A percentile compares a stretch with the other conserved stretches of the same genome.
phyloP scores from a whole-genome alignment of 2,113 vertebrate genomes.

The Muntiacus reevesi region DNA sequence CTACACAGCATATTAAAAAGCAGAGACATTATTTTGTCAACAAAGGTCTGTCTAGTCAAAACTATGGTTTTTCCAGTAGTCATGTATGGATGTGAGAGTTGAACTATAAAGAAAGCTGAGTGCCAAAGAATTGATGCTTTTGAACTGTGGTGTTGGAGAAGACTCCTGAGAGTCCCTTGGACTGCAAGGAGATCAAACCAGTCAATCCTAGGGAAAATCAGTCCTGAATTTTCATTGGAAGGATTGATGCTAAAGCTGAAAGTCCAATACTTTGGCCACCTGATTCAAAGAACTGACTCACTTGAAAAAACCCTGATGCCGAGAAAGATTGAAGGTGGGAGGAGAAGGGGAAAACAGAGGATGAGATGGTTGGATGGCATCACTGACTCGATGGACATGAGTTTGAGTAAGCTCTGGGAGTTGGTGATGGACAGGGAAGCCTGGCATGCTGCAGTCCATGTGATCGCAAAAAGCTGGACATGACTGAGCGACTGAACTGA shows the following conservation, averaged over 20 bases:
- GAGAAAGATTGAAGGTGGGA: background rate
- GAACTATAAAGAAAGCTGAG: background rate
- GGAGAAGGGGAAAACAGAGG: background rate
- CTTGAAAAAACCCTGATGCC: background rate
- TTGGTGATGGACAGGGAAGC: background rate
- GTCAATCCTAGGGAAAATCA: no score
- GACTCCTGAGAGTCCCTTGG: background rate
- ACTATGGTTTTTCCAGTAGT: background rate
- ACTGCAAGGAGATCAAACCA: no score
- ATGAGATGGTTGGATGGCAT: background rate
- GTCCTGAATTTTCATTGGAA: no score
- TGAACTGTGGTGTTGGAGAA: background rate
- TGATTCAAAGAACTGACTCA: background rate
- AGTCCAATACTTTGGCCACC: background rate
- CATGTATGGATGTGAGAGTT: background rate
- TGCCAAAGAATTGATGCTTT: background rate
- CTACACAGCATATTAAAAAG: background rate
- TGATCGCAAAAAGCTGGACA: fast-evolving
- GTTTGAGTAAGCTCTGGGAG: background rate
- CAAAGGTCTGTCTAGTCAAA: background rate
- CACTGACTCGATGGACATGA: background rate
- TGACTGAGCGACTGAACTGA: background rate
- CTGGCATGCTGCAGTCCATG: background rate
- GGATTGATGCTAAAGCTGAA: background rate
- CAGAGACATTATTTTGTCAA: background rate